Percentiles rank a stretch among this genome's conserved stretches.
Conservation (phyloP, 2,797 vertebrate species). For the Vultur gryphus region DNA sequence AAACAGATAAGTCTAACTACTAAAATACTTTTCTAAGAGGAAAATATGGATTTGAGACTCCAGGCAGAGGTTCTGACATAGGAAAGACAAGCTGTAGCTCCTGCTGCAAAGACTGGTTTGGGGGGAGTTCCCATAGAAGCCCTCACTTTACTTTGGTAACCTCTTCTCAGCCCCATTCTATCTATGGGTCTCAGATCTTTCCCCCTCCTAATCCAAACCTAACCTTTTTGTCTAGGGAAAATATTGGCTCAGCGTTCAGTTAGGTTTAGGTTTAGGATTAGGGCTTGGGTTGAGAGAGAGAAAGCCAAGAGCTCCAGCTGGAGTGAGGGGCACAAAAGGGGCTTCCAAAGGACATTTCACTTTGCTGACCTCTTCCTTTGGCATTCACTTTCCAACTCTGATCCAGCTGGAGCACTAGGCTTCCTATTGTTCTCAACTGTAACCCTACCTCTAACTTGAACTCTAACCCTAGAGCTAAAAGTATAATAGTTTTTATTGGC, state of each 20-base stretch:
- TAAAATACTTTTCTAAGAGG: neutral
- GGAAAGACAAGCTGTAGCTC: neutral
- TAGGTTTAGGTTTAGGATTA: neutral
- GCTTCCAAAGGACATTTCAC: neutral
- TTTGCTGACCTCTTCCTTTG: neutral
- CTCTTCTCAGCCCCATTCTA: neutral
- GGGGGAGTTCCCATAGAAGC: neutral
- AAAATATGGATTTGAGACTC: neutral
- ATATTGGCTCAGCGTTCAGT: neutral
- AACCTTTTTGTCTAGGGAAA: neutral
- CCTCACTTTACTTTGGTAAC: neutral
- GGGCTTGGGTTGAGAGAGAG: neutral
- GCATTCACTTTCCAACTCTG: neutral
- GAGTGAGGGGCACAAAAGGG: neutral
- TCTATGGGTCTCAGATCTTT: neutral
- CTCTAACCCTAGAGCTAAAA: neutral
- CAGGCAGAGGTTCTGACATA: neutral
- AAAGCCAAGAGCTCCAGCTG: neutral
- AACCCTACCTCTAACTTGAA: neutral
- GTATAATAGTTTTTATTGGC: neutral
- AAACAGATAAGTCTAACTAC: neutral
- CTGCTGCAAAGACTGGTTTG: neutral
- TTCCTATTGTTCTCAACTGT: neutral
- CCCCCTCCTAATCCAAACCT: neutral
- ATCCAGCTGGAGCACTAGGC: neutral